Evolutionary conservation across 2,113 vertebrate genomes (phyloP).

Genomic region (Toxotes chatareus): DNA sequence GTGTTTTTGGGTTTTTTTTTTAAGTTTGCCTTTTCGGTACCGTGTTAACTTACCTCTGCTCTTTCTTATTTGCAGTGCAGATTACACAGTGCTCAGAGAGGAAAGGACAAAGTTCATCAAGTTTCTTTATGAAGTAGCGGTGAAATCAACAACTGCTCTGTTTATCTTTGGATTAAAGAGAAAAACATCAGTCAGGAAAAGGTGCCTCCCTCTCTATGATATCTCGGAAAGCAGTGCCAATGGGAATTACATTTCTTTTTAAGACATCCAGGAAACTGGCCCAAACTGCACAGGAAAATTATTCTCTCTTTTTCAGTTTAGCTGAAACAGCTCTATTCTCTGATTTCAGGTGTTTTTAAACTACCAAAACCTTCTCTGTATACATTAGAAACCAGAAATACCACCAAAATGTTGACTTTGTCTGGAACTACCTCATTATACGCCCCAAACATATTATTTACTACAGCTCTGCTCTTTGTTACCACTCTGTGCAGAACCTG

Average conservation of each 20-base stretch:
- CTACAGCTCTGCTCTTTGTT: neutral
- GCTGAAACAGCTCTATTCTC: too few relatives aligned
- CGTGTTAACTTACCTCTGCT: neutral
- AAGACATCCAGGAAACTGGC: too few relatives aligned
- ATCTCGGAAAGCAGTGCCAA: constrained; percentile 5
- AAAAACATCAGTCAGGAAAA: neutral
- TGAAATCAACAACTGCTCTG: constrained; percentile 19
- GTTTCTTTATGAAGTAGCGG: neutral
- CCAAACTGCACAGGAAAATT: too few relatives aligned
- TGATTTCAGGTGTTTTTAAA: neutral
- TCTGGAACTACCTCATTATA: neutral
- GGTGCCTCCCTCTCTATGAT: neutral
- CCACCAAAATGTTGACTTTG: constrained; percentile 8
- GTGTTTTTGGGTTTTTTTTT: too few relatives aligned
- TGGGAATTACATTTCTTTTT: neutral
- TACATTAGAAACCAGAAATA: neutral
- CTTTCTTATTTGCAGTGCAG: neutral
- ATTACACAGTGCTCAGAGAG: neutral
- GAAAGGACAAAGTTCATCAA: constrained; percentile 33
- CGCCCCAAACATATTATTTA: constrained; percentile 17
- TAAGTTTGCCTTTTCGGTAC: neutral
- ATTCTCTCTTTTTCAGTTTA: neutral
- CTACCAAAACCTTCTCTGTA: neutral
- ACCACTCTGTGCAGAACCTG: neutral
- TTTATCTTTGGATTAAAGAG: constrained; percentile 5